These are phyloP conservation scores for Limnephilus auricula DNA, from an alignment of 2,888 invertebrate genomes.

Conservation along the genomic window DNA sequence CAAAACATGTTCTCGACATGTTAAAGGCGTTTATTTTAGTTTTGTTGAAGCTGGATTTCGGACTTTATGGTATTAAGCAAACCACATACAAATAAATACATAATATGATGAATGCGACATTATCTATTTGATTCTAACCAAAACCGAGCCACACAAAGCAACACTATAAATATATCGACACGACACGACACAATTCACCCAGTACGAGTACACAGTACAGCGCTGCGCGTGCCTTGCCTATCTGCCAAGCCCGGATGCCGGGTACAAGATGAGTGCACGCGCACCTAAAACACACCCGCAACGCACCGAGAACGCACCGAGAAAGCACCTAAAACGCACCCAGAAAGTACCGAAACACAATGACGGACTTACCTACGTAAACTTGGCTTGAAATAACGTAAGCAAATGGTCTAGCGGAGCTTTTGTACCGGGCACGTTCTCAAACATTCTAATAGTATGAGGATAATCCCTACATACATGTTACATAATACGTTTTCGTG, in stretches of 20 bases:
- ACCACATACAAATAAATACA: background rate
- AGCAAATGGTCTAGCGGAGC: background rate
- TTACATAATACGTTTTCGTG: too few relatives aligned
- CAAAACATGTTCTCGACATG: too few relatives aligned
- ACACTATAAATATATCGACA: background rate
- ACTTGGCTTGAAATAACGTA: background rate
- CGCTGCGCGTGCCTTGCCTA: background rate
- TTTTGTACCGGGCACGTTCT: background rate
- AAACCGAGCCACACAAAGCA: background rate
- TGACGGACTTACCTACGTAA: background rate
- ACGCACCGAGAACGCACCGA: background rate
- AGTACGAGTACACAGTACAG: too few relatives aligned
- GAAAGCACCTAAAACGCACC: background rate
- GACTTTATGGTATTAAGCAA: background rate
- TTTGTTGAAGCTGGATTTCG: too few relatives aligned
- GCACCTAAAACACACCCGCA: conserved; percentile 28
- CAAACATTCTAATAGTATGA: background rate
- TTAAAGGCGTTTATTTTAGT: too few relatives aligned
- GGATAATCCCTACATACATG: too few relatives aligned
- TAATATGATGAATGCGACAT: background rate
- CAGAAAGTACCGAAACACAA: background rate
- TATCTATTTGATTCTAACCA: background rate
- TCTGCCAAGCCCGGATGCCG: conserved; percentile 2
- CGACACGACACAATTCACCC: background rate
- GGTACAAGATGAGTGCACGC: conserved; percentile 54